Evolutionary conservation across 2,888 invertebrate genomes (phyloP), one percentile per base, ranked within the genome.

Genomic region (Chalcosyrphus nemorum): DNA sequence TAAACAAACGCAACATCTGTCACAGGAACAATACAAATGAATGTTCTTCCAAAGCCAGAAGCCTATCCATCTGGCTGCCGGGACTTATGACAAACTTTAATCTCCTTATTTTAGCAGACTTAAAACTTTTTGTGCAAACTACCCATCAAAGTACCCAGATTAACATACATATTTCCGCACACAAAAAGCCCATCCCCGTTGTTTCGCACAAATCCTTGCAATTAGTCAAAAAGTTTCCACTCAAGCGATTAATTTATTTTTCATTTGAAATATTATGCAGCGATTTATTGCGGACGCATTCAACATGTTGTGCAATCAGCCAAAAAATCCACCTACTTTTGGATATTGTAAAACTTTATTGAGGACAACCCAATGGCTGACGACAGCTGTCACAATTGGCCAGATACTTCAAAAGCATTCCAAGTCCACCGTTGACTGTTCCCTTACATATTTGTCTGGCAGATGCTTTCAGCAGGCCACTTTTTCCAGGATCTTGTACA

Each of bases 161-260:
- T 35, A 56, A 56, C 35, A n/a, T 5, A 56, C 35, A n/a, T 5
- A 56, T 19, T n/a, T 35, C 5, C 17, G 1, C 32, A 9, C 32
- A 32, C 7, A 32, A 32, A 32, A n/a, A n/a, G n/a, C n/a, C 32
- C 17, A 35, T 13, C 35, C 38, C 13, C 43, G 17, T 61, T 43
- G 24, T 45, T 61, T 45, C 43, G 43, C 1, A 43, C 21, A 56
- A 56, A 63, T 47, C 47, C 45, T 1, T 17, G 47, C 63, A 66
- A 66, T 66, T 52, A 52, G 35, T 66, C 66, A 29, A 11, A 54
- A 68, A 54, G 27, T 54, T 68, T 41, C 19, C 43, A 68, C 1
- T 38, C 13, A 4, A 13, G 29, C 9, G 29, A 68, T 66, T 66
- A 52, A 66, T 66, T 52, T 27, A 15, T 35, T 52, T 5, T 63